Conservation (phyloP, 2,113 vertebrate species). For the Prolemur simus region DNA sequence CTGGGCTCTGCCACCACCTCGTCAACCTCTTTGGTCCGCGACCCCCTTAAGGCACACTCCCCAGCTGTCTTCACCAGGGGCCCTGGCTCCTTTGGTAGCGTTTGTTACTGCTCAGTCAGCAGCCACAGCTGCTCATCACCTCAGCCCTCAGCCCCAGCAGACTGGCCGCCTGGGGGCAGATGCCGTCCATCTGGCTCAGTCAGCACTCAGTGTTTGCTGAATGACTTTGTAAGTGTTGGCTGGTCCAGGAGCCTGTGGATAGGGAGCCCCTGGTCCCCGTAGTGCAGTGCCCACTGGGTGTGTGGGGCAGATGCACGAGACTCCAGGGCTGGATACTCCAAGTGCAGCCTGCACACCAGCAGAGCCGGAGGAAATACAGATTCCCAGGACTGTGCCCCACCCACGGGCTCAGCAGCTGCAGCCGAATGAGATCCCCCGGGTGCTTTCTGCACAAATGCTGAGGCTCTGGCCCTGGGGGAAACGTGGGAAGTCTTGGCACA, state of each 20-base stretch:
- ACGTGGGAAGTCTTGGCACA: not conserved
- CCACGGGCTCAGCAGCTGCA: not conserved
- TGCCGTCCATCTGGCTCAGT: not conserved
- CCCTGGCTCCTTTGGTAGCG: not conserved
- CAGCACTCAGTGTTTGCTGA: not conserved
- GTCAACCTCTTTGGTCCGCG: not conserved
- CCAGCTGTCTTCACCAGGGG: not conserved
- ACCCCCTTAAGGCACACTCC: not conserved
- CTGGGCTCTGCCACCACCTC: not conserved
- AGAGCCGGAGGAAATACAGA: not conserved
- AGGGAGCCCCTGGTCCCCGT: not conserved
- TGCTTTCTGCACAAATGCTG: not conserved
- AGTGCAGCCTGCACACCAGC: not conserved
- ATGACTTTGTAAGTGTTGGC: not conserved
- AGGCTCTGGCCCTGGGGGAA: not conserved
- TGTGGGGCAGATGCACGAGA: not conserved
- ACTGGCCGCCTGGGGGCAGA: not conserved
- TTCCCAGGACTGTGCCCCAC: not conserved
- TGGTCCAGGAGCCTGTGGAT: not conserved
- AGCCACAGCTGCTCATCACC: not conserved
- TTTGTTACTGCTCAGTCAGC: not conserved
- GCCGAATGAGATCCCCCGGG: not conserved
- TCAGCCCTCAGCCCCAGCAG: not conserved
- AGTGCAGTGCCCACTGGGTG: not conserved
- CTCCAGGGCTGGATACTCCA: too few relatives aligned